A percentile compares a stretch with the other conserved stretches of the same genome.
phyloP scores from a whole-genome alignment of 1,140 invertebrate species.

The Popillia japonica region DNA sequence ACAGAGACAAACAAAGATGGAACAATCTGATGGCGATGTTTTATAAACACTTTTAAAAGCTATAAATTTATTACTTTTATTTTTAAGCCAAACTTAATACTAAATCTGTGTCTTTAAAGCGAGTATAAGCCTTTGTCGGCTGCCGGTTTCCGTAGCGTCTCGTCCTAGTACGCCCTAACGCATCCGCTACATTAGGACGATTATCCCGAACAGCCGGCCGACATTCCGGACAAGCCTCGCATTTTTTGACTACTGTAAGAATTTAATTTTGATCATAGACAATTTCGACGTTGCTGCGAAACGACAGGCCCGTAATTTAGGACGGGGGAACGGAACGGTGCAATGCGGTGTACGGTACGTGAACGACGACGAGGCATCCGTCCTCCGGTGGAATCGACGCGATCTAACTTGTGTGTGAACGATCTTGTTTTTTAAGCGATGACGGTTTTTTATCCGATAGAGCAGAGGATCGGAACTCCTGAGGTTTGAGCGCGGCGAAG shows the following conservation, averaged over 20 bases:
- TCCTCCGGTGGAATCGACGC: no score
- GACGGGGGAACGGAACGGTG: not conserved
- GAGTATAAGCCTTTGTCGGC: conserved; percentile 56
- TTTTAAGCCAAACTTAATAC: conserved; percentile 54
- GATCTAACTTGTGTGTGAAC: no score
- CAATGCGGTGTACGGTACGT: conserved; percentile 17
- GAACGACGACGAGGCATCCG: no score
- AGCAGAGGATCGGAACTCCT: no score
- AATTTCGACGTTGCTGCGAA: conserved; percentile 47
- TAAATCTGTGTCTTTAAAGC: conserved; percentile 59
- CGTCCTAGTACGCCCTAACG: conserved; percentile 24
- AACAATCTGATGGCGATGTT: conserved; percentile 48
- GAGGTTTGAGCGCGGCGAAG: no score
- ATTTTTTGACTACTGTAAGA: conserved; percentile 61
- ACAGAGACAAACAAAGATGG: conserved; percentile 21
- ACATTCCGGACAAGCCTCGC: no score
- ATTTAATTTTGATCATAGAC: conserved; percentile 59
- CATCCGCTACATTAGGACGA: conserved; percentile 25
- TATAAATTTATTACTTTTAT: conserved; percentile 58
- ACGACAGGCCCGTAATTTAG: conserved; percentile 36
- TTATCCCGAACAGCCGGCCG: conserved; percentile 41
- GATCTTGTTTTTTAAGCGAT: no score
- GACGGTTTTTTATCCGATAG: no score
- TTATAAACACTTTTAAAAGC: conserved; percentile 58
- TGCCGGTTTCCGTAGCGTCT: conserved; percentile 40